Evolutionary conservation across 2,113 vertebrate species (phyloP).

Genomic region (Talpa occidentalis): DNA sequence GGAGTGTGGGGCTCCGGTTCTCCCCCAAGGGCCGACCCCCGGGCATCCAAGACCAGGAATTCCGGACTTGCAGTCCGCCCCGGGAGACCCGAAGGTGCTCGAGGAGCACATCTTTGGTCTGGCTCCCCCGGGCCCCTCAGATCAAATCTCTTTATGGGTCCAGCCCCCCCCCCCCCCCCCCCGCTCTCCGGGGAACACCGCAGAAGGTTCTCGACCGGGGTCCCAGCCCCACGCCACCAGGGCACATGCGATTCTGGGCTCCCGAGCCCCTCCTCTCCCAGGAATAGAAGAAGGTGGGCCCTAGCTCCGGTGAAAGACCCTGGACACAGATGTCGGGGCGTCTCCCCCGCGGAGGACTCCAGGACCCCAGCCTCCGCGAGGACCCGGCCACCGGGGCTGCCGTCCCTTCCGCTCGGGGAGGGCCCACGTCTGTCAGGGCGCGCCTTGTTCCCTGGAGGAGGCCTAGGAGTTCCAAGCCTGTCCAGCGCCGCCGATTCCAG

Average conservation of each 20-base stretch:
- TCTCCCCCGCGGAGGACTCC: background rate
- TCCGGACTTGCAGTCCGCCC: background rate
- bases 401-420: background rate
- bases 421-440: background rate
- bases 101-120: background rate
- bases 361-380: background rate
- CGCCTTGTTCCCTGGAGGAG: background rate
- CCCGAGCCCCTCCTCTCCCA: background rate
- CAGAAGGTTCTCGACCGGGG: background rate
- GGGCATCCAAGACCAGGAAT: constrained; percentile 29
- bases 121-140: background rate
- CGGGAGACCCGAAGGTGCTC: background rate
- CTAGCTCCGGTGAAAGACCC: background rate
- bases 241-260: background rate
- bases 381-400: background rate
- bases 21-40: background rate
- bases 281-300: background rate
- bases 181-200: background rate
- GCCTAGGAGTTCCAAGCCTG: background rate
- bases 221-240: background rate
- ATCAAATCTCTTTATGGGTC: background rate
- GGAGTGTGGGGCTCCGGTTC: background rate
- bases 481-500: background rate
- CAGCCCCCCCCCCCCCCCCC: background rate
- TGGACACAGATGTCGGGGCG: background rate